These are phyloP conservation scores for Drusus annulatus DNA, from an alignment of 1,140 invertebrate species.

Conservation along the genomic window DNA sequence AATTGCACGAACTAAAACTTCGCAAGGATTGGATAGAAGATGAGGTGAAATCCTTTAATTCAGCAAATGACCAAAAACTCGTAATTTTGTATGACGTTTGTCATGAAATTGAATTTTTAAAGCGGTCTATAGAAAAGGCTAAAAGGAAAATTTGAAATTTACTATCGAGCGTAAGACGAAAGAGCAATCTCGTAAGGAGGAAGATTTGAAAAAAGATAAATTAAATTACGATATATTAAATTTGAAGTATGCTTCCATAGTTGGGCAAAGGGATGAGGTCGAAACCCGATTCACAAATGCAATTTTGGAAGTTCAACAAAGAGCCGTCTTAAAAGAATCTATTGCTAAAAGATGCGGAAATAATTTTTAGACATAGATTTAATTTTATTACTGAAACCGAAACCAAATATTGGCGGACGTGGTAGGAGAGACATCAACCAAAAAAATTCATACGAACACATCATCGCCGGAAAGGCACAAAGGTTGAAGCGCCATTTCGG, in stretches of 20 bases:
- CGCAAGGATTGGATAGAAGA: slow-evolving; percentile 83
- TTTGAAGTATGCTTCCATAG: slow-evolving; percentile 69
- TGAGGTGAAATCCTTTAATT: slow-evolving; percentile 62
- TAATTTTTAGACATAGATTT: too few species aligned
- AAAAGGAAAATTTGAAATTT: too few species aligned
- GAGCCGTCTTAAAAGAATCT: slow-evolving; percentile 73
- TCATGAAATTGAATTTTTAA: slow-evolving; percentile 79
- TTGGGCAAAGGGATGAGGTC: slow-evolving; percentile 82
- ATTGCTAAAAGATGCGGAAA: slow-evolving; percentile 60
- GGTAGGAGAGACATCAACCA: too few species aligned
- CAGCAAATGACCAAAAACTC: slow-evolving; percentile 49
- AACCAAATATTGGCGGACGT: too few species aligned
- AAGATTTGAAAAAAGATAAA: not conserved
- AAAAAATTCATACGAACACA: too few species aligned
- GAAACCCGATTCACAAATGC: slow-evolving; percentile 85
- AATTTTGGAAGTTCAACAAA: slow-evolving; percentile 89
- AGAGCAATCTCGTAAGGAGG: slow-evolving; percentile 64
- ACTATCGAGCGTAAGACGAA: slow-evolving; percentile 84
- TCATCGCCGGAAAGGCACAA: too few species aligned
- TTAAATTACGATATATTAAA: not conserved
- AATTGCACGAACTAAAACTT: slow-evolving; percentile 87
- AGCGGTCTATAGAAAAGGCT: slow-evolving; percentile 71
- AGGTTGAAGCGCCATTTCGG: too few species aligned
- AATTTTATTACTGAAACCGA: too few species aligned
- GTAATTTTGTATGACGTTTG: slow-evolving; percentile 80